Conservation (phyloP, 2,888 invertebrate species). For the Conistra vaccinii region DNA sequence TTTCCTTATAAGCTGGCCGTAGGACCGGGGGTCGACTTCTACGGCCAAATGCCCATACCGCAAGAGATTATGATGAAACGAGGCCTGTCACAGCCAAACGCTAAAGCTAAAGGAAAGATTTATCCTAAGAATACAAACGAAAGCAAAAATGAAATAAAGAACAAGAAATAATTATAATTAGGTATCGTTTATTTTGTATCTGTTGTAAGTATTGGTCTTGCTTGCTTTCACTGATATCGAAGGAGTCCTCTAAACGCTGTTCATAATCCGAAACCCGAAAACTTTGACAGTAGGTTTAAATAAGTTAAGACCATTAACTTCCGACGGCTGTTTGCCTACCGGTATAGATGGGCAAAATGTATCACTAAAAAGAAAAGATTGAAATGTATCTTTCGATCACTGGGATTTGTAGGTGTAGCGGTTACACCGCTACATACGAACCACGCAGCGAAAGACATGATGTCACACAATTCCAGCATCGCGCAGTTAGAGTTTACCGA, state of each 20-base stretch:
- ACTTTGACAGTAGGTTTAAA: no score
- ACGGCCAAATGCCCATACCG: slow-evolving; percentile 72
- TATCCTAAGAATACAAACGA: neutral
- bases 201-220: neutral
- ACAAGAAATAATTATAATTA: neutral
- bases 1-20: slow-evolving; percentile 68
- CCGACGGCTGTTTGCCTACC: no score
- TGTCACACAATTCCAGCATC: no score
- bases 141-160: neutral
- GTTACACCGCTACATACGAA: no score
- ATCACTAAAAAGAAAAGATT: no score
- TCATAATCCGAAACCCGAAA: no score
- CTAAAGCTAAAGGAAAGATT: neutral
- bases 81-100: slow-evolving; percentile 4
- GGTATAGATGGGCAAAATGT: no score
- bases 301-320: neutral
- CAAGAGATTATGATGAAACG: slow-evolving; percentile 69
- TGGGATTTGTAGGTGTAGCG: no score
- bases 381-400: no score
- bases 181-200: neutral
- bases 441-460: no score
- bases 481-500: no score
- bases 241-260: no score
- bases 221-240: neutral
- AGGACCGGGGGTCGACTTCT: slow-evolving; percentile 71